Conservation (phyloP, 2,888 invertebrate species). For the Ichneumoninae sp. region DNA sequence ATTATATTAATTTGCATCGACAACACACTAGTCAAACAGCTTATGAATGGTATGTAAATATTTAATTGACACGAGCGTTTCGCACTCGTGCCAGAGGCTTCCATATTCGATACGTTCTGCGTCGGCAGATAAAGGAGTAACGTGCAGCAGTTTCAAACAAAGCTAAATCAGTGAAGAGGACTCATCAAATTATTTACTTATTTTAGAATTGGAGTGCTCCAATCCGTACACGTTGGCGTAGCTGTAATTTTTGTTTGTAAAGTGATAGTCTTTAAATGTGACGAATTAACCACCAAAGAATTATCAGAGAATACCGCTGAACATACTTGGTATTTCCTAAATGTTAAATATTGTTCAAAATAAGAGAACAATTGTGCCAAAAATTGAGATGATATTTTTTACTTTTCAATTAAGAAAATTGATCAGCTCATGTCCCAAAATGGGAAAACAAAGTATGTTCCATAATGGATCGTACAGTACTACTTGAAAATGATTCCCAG, state of each 20-base stretch:
- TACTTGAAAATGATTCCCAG: background rate
- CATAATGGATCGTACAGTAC: background rate
- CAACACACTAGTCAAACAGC: background rate
- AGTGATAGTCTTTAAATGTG: background rate
- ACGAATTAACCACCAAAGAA: background rate
- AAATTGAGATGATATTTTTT: background rate
- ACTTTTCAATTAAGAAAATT: background rate
- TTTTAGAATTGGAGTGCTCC: background rate
- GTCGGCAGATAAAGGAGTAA: background rate
- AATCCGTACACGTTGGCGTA: background rate
- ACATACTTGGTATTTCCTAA: background rate
- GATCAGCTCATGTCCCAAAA: background rate
- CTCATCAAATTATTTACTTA: background rate
- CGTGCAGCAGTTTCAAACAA: background rate
- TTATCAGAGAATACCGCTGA: background rate
- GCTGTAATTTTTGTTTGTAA: background rate
- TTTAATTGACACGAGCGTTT: background rate
- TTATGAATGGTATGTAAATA: constrained; percentile 22
- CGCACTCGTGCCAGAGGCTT: background rate
- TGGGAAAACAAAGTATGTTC: background rate
- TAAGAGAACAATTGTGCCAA: background rate
- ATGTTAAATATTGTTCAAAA: background rate
- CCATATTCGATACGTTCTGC: background rate
- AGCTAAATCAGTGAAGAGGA: background rate
- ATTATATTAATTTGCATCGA: background rate